phyloP scores from a whole-genome alignment of 2,113 vertebrate species.

The Sterrhoptilus dennistouni region DNA sequence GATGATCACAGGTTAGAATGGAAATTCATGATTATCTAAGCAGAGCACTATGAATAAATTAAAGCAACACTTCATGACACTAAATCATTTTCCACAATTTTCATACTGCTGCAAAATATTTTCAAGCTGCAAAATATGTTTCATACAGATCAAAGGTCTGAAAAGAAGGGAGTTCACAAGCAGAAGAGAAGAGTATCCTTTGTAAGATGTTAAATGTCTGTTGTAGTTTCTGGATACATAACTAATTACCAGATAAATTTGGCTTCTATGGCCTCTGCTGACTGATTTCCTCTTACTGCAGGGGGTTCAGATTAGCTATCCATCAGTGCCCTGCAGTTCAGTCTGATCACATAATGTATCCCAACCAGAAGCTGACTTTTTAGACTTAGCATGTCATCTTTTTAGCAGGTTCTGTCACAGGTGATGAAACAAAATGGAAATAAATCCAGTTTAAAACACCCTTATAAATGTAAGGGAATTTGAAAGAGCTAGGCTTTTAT shows the following conservation, averaged over 20 bases:
- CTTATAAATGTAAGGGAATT: neutral
- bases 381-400: neutral
- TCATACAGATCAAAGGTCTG: neutral
- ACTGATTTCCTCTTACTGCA: neutral
- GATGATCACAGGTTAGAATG: neutral
- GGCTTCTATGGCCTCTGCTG: neutral
- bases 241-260: neutral
- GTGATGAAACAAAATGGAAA: neutral
- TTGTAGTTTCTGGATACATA: neutral
- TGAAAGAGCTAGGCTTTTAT: neutral
- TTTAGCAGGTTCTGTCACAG: neutral
- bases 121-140: neutral
- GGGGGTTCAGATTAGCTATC: neutral
- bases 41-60: neutral
- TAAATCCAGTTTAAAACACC: neutral
- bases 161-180: neutral
- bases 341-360: neutral
- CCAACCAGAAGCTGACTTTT: neutral
- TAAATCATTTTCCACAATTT: neutral
- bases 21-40: neutral
- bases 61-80: neutral
- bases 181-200: neutral
- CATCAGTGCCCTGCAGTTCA: neutral
- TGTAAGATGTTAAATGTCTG: neutral
- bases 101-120: neutral